Base-by-base conservation (phyloP, 1,140 invertebrate genomes). In the Sycobia sp. region DNA sequence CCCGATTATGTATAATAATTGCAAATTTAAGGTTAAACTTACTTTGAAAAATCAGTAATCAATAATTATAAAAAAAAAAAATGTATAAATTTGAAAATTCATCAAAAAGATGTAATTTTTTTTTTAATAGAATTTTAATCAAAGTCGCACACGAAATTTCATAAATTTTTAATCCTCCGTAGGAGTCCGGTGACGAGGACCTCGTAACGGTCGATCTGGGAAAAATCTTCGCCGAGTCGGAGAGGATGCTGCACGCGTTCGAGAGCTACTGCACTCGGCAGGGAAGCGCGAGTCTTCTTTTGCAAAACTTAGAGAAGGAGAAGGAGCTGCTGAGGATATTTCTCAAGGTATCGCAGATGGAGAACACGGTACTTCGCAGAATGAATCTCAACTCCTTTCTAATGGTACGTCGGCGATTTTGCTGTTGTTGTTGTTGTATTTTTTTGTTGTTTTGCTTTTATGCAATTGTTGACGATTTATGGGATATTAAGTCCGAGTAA, bases 361-460 rank as follows among this genome's bases (percentile, higher is more conserved):
- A 98, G 77, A 97, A 98, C 74, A 88, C 91, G 0, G 89, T 96
- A 34, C 82, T 98, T 61, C 85, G 95, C 67, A 85, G 95, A 68
- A 97, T 98, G 95, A 97, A 97, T 79, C 86, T 98, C 16, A 95
- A 96, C 79, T 96, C 95, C 8, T 98, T 98, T 79, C 86, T 98
- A 22, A 97, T 97, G 95, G 93, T 95, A 83, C 3, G 16, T 51
- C 20, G 11, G 5, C n/a, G 16, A n/a, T n/a, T n/a, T n/a, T n/a
- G n/a, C n/a, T n/a, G n/a, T n/a, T n/a, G n/a, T n/a, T n/a, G n/a
- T n/a, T n/a, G n/a, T n/a, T 18, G 16, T 9, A 41, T 41, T 41
- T 41, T 39, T 39, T 46, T 14, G 10, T 20, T 47, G 9, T 43
- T 43, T 43, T 9, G 16, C 3, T 43, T 22, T 43, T n/a, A n/a